These are phyloP conservation scores for Drosophila orena DNA, from an alignment of 1,140 invertebrate species.

Conservation along the genomic window DNA sequence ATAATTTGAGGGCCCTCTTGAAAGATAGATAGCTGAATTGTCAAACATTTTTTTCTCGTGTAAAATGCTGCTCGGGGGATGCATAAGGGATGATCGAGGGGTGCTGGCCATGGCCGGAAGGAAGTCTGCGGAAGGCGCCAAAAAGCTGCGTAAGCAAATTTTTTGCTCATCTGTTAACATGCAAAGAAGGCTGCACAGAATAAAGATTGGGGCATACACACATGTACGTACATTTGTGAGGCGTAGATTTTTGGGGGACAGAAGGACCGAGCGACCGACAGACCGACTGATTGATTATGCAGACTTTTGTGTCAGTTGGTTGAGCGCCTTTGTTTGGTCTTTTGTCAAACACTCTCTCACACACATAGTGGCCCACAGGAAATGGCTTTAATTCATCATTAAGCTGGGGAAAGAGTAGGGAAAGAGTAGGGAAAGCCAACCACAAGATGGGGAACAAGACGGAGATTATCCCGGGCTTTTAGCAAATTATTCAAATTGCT, in stretches of 20 bases:
- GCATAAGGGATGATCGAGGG: neutral
- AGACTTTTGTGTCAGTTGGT: slow-evolving; percentile 79
- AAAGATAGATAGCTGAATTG: too few relatives aligned
- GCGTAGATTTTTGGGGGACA: neutral
- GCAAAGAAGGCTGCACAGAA: slow-evolving; percentile 42
- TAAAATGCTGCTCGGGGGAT: slow-evolving; percentile 20
- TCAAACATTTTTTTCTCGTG: neutral
- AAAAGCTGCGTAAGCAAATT: slow-evolving; percentile 74
- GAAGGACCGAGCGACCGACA: slow-evolving; percentile 7
- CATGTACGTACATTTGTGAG: neutral
- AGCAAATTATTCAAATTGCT: slow-evolving; percentile 56
- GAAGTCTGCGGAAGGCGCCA: slow-evolving; percentile 64
- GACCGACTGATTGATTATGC: slow-evolving; percentile 77
- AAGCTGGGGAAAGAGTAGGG: slow-evolving; percentile 20
- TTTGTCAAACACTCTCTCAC: slow-evolving; percentile 34
- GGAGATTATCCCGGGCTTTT: slow-evolving; percentile 42
- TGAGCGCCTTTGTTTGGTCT: slow-evolving; percentile 66
- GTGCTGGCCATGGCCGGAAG: slow-evolving; percentile 49
- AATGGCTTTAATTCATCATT: slow-evolving; percentile 79
- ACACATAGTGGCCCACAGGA: slow-evolving; percentile 1
- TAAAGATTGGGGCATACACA: slow-evolving; percentile 9
- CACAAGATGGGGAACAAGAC: slow-evolving; percentile 20
- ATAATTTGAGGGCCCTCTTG: too few relatives aligned
- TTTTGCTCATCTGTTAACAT: slow-evolving; percentile 46
- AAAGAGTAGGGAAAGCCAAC: slow-evolving; percentile 13